Base-by-base conservation (phyloP, 2,888 invertebrate species). In the Philereme vetulata region DNA sequence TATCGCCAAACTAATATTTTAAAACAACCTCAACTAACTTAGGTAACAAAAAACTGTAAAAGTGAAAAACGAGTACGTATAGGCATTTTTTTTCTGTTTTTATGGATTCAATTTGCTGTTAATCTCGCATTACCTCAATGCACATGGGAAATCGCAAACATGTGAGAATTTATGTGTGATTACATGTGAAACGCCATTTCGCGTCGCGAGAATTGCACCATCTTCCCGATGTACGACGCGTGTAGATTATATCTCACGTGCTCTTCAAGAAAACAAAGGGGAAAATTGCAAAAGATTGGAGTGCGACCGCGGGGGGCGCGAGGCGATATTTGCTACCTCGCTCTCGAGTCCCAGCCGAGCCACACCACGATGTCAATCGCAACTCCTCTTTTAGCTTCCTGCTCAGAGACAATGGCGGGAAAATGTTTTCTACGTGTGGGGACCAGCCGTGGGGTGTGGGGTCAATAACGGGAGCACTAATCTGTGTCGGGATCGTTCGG, bases 401-500 rank as follows among this genome's bases (percentile, higher is more conserved):
- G 80, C 79, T 81, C 84, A 80, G 82, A 86, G 83, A 88, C 89
- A 90, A 88, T 86, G 82, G 83, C 84, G 84, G 84, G 85, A 85
- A 90, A 90, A 88, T 88, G 85, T 88, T 88, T 85, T 84, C 77
- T 84, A 85, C 80, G 83, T 82, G 84, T 81, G 80, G 82, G 81
- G 81, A 78, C 75, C 42, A 38, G 73, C 66, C 65, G 76, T 69
- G 78, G 77, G 80, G 84, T 78, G 81, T 75, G 81, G 82, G 85
- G 83, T 86, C 86, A 85, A 84, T 81, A 84, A 82, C 77, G 81
- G 83, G 84, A 82, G 83, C 84, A 85, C 85, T 90, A 89, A 90
- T 90, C 90, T 90, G 82, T 85, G 87, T 79, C 83, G 82, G 85
- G 84, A 86, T 89, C 85, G 88, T 84, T 84, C 77, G 84, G 86